Conservation (phyloP, 2,797 vertebrate genomes). For the Yasuhikotakia modesta region DNA sequence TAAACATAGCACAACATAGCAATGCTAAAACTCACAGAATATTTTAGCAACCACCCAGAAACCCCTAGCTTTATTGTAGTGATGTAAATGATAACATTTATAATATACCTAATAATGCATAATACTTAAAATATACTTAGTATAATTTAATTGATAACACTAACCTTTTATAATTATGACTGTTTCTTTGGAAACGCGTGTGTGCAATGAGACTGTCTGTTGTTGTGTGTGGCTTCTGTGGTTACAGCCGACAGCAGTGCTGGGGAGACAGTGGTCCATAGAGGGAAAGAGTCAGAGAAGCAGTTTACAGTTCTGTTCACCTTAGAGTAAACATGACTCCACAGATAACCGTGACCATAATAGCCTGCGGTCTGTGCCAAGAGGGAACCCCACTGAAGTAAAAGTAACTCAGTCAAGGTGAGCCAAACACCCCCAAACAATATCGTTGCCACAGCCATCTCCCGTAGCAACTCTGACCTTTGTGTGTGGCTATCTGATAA, state of each 20-base stretch:
- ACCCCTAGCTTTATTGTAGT: too few relatives aligned
- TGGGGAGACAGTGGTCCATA: constrained; percentile 6
- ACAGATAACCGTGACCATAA: constrained; percentile 36
- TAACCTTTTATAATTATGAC: neutral
- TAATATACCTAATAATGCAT: too few relatives aligned
- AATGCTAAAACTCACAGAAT: too few relatives aligned
- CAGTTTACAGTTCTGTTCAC: constrained; percentile 32
- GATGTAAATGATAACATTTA: too few relatives aligned
- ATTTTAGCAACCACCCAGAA: constrained; percentile 16
- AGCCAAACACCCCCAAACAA: constrained; percentile 26
- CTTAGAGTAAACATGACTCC: constrained; percentile 5
- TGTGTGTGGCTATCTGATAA: constrained; percentile 21
- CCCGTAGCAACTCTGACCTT: constrained; percentile 2
- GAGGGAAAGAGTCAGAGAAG: constrained; percentile 33
- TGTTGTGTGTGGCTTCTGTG: constrained; percentile 35
- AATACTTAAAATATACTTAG: neutral
- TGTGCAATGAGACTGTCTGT: constrained; percentile 33
- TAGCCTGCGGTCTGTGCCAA: constrained; percentile 21
- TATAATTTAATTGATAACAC: too few relatives aligned
- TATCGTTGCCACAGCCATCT: constrained; percentile 30
- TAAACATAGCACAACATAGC: neutral
- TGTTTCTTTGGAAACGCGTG: constrained; percentile 1
- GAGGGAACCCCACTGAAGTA: constrained; percentile 26
- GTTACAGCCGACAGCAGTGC: constrained; percentile 36
- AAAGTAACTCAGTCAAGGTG: constrained; percentile 18